Evolutionary conservation across 2,888 invertebrate species (phyloP), one percentile per base, ranked within the genome.

Genomic region (Acrobasis repandana): DNA sequence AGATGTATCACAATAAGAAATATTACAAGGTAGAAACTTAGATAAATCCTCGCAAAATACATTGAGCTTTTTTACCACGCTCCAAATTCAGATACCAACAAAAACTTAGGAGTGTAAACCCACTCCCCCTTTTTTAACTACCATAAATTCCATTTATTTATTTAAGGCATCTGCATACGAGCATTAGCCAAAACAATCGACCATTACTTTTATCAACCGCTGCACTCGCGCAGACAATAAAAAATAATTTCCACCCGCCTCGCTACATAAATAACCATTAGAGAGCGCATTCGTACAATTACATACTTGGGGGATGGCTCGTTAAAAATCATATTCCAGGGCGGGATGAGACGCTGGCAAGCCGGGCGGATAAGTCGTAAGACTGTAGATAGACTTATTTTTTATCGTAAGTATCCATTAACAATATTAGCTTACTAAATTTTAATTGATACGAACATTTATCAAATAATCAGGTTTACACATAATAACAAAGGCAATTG

Each of bases 201-300:
- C 57, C 57, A 36, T 58, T 49, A 36, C 58, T 66, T 68, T 66
- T 71, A 71, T 71, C 66, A 58, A 11, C 18, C 36, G 48, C 49
- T 58, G 58, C 58, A 60, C 43, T 50, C 38, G 33, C 18, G 28
- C 51, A 76, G 78, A 79, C 81, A 80, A 83, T 88, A 87, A 86
- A 87, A 86, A 86, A 83, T 86, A 83, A 86, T 86, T 83, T 80
- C 71, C 74, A 72, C 67, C 67, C 67, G 73, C 38, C 57, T 56
- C 68, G 65, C 59, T 60, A 69, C 83, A 82, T 86, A 88, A 88
- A 86, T 86, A 84, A 86, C 84, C 80, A 85, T 88, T 86, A 86
- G 73, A 75, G 72, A 77, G 74, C 79, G 80, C 80, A 82, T 86
- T 83, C 83, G 79, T 76, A 79, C 83, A 86, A 86, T 87, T 85